Evolutionary conservation across 2,888 invertebrate genomes (phyloP).

Genomic region (Drosophila quinaria): DNA sequence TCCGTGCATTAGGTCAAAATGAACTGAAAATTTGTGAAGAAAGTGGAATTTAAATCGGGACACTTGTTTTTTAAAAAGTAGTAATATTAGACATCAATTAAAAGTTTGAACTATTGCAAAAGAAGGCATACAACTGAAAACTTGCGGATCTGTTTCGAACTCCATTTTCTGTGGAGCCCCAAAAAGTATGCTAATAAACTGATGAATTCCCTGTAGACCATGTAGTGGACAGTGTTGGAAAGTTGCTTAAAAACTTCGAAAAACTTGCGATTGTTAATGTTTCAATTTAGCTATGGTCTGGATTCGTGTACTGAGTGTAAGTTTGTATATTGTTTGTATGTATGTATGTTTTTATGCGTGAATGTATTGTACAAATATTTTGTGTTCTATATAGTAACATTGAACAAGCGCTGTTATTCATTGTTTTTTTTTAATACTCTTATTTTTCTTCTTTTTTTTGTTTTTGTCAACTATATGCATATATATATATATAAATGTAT

Average conservation of each 20-base stretch:
- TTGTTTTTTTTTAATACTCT: conserved; percentile 13
- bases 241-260: conserved; percentile 8
- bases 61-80: background rate
- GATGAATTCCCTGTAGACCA: background rate
- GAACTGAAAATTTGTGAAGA: background rate
- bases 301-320: background rate
- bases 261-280: conserved; percentile 33
- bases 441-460: conserved; percentile 52
- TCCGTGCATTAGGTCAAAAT: background rate
- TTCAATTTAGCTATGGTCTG: conserved; percentile 23
- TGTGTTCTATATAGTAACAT: conserved; percentile 27
- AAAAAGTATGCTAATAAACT: conserved; percentile 44
- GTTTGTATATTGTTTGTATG: conserved; percentile 14
- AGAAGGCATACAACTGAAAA: background rate
- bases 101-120: background rate
- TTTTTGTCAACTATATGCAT: conserved; percentile 72
- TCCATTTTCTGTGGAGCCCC: conserved; percentile 1
- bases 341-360: conserved; percentile 16
- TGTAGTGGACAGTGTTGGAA: conserved; percentile 1
- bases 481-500: conserved; percentile 30
- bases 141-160: background rate
- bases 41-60: background rate
- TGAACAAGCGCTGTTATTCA: conserved; percentile 46
- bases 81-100: background rate
- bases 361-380: conserved; percentile 56